A percentile compares a stretch with the other conserved stretches of the same genome.
Evolutionary conservation across 2,797 vertebrate species (phyloP).

Genomic region (Brachyrhaphis roseni): DNA sequence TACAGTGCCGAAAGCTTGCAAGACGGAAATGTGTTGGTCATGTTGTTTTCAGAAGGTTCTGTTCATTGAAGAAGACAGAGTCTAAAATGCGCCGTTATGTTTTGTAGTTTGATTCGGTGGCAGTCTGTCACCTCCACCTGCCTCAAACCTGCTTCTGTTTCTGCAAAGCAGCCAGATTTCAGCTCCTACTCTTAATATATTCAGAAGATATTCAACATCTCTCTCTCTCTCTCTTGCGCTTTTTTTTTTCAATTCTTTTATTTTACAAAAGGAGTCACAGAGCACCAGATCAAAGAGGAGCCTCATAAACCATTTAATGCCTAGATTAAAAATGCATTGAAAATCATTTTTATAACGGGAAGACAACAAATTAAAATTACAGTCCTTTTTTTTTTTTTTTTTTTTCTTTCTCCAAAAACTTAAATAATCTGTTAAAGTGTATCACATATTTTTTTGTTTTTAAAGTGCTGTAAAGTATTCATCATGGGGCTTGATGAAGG

Average conservation of each 20-base stretch:
- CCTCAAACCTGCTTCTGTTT: neutral
- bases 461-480: neutral
- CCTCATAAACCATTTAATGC: conserved; percentile 38
- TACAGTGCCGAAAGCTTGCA: neutral
- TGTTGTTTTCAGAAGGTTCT: neutral
- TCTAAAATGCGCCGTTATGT: neutral
- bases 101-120: neutral
- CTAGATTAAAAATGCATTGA: conserved; percentile 44
- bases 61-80: neutral
- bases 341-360: conserved; percentile 18
- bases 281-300: conserved; percentile 38
- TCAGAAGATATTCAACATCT: neutral
- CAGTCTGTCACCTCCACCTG: neutral
- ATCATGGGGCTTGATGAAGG: neutral
- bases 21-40: neutral
- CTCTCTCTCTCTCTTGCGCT: neutral
- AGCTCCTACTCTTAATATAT: neutral
- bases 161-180: neutral
- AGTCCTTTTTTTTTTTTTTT: neutral
- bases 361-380: conserved; percentile 6
- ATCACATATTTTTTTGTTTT: neutral
- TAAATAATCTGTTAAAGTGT: neutral
- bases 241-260: neutral
- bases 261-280: conserved; percentile 5
- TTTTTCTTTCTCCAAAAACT: neutral